Conservation (phyloP, 2,888 invertebrate genomes). For the Melanostoma mellinum region DNA sequence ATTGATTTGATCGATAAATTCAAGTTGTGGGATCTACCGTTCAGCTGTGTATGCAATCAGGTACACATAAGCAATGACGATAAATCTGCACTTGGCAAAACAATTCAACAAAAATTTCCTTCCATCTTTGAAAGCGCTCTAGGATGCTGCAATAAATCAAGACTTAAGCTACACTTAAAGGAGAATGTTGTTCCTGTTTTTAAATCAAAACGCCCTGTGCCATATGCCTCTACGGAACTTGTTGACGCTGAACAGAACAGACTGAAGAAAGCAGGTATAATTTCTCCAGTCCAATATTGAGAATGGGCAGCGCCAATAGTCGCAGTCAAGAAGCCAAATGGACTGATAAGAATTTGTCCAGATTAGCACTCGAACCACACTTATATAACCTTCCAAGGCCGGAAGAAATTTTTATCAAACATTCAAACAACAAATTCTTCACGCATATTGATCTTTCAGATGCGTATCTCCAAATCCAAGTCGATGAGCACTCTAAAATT, state of each 20-base stretch:
- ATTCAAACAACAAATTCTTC: conserved; percentile 10
- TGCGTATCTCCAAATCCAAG: conserved; percentile 32
- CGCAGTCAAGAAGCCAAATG: conserved; percentile 46
- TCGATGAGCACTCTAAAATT: conserved; percentile 9
- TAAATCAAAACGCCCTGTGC: conserved; percentile 26
- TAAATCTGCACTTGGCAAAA: conserved; percentile 7
- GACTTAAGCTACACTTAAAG: conserved; percentile 20
- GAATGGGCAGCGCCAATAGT: conserved; percentile 33
- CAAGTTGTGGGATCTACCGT: conserved; percentile 19
- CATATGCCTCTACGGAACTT: conserved; percentile 3
- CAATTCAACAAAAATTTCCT: conserved; percentile 26
- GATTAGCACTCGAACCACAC: conserved; percentile 44
- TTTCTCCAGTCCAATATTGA: conserved; percentile 44
- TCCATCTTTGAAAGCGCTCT: conserved; percentile 10
- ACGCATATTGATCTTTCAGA: conserved; percentile 30
- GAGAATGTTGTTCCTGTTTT: conserved; percentile 14
- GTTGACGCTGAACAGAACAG: conserved; percentile 28
- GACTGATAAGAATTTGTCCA: conserved; percentile 65
- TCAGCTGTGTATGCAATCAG: conserved; percentile 12
- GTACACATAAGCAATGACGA: conserved; percentile 7
- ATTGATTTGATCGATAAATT: conserved; percentile 36
- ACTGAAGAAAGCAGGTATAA: conserved; percentile 61
- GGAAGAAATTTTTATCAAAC: conserved; percentile 28
- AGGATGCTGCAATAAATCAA: conserved; percentile 27
- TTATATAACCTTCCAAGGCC: conserved; percentile 17